Evolutionary conservation across 1,140 invertebrate species (phyloP), one percentile per base, ranked within the genome.

Genomic region (Apis florea): DNA sequence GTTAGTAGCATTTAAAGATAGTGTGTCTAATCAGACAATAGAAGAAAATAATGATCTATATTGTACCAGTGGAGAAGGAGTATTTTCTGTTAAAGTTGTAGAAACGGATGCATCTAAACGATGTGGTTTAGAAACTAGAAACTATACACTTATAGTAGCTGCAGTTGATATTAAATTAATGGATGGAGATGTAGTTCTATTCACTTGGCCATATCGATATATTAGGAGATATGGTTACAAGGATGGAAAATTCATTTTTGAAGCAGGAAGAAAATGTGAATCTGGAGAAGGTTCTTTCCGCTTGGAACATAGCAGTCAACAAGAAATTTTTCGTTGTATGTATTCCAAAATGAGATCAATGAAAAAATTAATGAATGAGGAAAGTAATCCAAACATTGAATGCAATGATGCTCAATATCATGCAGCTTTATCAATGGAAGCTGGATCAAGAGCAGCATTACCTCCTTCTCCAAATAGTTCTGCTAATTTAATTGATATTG

Each of bases 11-110:
- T 98, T 98, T 90, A 96, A 95, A 86, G 96, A 96, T 84, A 95
- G 95, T 87, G 92, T 94, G 53, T 95, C 95, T 1, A 93, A 91
- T 84, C 94, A 95, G 76, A 95, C 95, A 74, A 96, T 97, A 87
- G 96, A 97, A 93, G 97, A 98, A 94, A 97, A 98, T 89, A 98
- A 98, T 93, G 96, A 97, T 92, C 92, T 98, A 4, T 98, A 98
- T 88, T 97, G 96, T 85, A 96, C 97, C 49, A 96, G 96, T 86
- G 96, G 95, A 54, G 96, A 97, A 93, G 96, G 96, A 70, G 93
- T 97, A 31, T 98, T 97, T 91, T 95, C 95, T 79, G 96, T 98
- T 8, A 96, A 96, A 93, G 94, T 97, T 85, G 95, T 96, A 75
- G 94, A 96, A 61, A 97, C 97, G 2, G 96, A 97, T 83, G 96